A percentile compares a stretch with the other conserved stretches of the same genome.
These are phyloP conservation scores for Chrysodeixis includens DNA, from an alignment of 2,888 invertebrate genomes.

Conservation along the genomic window DNA sequence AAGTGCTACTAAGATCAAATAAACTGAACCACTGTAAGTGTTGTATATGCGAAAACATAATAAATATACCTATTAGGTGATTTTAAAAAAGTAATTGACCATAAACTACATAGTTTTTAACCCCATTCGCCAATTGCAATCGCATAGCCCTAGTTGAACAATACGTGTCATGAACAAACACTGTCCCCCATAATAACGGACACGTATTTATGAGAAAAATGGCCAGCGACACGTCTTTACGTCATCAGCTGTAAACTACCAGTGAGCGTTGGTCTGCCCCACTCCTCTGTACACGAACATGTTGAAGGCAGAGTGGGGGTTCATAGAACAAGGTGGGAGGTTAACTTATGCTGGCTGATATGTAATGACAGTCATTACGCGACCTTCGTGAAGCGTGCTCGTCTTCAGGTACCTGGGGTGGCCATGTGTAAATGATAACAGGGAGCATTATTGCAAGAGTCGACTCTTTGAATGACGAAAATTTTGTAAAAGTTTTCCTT, in stretches of 20 bases:
- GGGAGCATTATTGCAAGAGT: slow-evolving; percentile 7
- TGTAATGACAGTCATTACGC: slow-evolving; percentile 77
- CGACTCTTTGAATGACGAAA: neutral
- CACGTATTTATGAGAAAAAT: slow-evolving; percentile 51
- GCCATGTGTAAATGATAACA: slow-evolving; percentile 20
- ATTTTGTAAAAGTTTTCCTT: too few relatives aligned
- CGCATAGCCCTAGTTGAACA: slow-evolving; percentile 30
- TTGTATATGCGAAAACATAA: too few relatives aligned
- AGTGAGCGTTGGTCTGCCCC: slow-evolving; percentile 28
- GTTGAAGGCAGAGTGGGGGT: slow-evolving; percentile 10
- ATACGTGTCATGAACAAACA: slow-evolving; percentile 41
- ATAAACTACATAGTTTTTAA: slow-evolving; percentile 29
- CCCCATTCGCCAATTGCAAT: slow-evolving; percentile 23
- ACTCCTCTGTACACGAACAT: slow-evolving; percentile 11
- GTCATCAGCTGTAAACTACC: slow-evolving; percentile 36
- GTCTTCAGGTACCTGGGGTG: slow-evolving; percentile 58
- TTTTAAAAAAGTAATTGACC: neutral
- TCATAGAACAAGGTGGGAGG: slow-evolving; percentile 30
- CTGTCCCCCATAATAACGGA: slow-evolving; percentile 35
- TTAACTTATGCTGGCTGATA: slow-evolving; percentile 54
- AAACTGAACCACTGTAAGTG: too few relatives aligned
- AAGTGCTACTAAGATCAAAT: too few relatives aligned
- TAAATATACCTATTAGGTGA: too few relatives aligned
- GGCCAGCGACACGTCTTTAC: slow-evolving; percentile 34
- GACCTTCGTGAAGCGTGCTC: slow-evolving; percentile 69